Percentiles rank a stretch among this genome's conserved stretches.
phyloP scores from a whole-genome alignment of 2,797 vertebrate genomes.

The Borostomias antarcticus region DNA sequence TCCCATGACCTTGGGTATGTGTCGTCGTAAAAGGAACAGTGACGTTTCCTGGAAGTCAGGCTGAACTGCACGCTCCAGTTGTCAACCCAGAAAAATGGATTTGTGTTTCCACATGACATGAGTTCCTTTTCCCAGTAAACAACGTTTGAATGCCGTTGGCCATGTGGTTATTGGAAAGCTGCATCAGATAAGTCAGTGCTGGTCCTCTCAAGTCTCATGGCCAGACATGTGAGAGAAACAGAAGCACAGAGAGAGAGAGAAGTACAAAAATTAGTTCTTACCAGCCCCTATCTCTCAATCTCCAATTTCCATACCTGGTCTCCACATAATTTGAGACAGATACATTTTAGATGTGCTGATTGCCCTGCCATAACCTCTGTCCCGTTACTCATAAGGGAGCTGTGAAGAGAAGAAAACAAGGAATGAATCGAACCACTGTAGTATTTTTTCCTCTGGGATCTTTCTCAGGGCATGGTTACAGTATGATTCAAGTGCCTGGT shows the following conservation, averaged over 20 bases:
- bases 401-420: conserved; percentile 22
- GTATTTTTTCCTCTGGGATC: conserved; percentile 20
- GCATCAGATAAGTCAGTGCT: not conserved
- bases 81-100: not conserved
- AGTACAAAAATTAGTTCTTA: too few species aligned
- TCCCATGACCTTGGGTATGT: not conserved
- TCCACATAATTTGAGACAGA: conserved; percentile 23
- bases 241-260: not conserved
- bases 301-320: conserved; percentile 2
- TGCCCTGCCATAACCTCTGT: conserved; percentile 50
- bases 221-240: not conserved
- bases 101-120: not conserved
- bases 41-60: not conserved
- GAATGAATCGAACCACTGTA: conserved; percentile 38
- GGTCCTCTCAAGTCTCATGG: not conserved
- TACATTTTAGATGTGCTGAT: not conserved
- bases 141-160: too few species aligned
- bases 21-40: not conserved
- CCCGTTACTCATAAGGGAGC: conserved; percentile 53
- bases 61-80: not conserved
- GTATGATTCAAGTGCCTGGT: conserved; percentile 28
- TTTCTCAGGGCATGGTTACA: conserved; percentile 21
- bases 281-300: not conserved
- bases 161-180: not conserved
- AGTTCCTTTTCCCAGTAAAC: too few species aligned